Conservation (phyloP, 2,797 vertebrate species). For the Clamator glandarius region DNA sequence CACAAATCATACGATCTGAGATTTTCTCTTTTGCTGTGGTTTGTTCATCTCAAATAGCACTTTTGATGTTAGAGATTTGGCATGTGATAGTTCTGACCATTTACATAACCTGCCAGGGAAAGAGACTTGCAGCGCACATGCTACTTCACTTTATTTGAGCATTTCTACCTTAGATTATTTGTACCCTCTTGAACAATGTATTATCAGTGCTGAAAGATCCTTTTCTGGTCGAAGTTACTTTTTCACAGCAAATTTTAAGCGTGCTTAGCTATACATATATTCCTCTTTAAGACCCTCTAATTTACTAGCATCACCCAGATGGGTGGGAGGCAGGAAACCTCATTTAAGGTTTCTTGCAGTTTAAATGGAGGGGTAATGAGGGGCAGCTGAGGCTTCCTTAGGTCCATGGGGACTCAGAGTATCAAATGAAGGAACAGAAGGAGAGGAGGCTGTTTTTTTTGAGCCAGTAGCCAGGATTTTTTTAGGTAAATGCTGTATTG, state of each 20-base stretch:
- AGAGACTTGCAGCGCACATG: not conserved
- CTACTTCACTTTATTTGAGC: not conserved
- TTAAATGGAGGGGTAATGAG: not conserved
- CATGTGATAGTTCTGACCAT: not conserved
- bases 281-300: not conserved
- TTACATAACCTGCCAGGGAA: not conserved
- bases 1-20: not conserved
- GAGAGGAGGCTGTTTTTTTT: accelerated
- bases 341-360: not conserved
- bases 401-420: not conserved
- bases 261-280: not conserved
- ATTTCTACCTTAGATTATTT: not conserved
- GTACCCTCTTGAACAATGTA: not conserved
- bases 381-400: not conserved
- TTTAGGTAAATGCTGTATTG: not conserved
- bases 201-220: not conserved
- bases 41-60: not conserved
- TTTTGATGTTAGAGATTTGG: not conserved
- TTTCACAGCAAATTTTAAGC: not conserved
- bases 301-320: not conserved
- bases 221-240: not conserved
- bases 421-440: not conserved
- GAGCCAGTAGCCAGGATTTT: accelerated
- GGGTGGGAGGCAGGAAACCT: not conserved
- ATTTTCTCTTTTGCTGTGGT: not conserved